Percentiles rank a stretch among this genome's conserved stretches.
These are phyloP conservation scores for Amiota communis DNA, from an alignment of 2,888 invertebrate species.

Conservation along the genomic window DNA sequence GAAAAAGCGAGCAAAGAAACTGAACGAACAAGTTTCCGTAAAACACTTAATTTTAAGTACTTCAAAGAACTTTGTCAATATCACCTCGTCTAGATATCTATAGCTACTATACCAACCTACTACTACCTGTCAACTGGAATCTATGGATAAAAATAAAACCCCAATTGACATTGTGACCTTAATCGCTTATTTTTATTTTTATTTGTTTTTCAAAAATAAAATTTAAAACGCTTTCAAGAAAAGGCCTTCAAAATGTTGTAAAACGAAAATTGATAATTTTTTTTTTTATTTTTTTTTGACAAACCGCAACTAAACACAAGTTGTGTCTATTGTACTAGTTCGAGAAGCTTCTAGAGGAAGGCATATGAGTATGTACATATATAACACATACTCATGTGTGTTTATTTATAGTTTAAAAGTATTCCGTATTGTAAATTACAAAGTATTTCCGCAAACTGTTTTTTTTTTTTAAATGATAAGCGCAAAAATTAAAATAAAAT, in stretches of 20 bases:
- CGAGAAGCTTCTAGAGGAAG: not conserved
- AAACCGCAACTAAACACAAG: not conserved
- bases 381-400: not conserved
- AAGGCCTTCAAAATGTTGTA: not conserved
- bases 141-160: not conserved
- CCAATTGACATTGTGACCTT: constrained; percentile 21
- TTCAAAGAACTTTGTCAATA: not conserved
- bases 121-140: too few relatives aligned
- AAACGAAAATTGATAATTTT: not conserved
- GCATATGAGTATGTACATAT: not conserved
- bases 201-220: not conserved
- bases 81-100: not conserved
- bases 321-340: not conserved
- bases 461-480: constrained; percentile 9
- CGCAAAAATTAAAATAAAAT: not conserved
- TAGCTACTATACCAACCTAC: too few relatives aligned
- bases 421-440: constrained; percentile 16
- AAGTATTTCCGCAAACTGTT: constrained; percentile 13
- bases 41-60: not conserved
- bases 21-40: not conserved
- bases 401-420: constrained; percentile 11
- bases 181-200: constrained; percentile 9
- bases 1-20: not conserved
- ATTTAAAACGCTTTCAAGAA: not conserved
- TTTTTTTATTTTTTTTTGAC: not conserved